These are phyloP conservation scores for Megamerina dolium DNA, from an alignment of 2,888 invertebrate species.

Conservation along the genomic window DNA sequence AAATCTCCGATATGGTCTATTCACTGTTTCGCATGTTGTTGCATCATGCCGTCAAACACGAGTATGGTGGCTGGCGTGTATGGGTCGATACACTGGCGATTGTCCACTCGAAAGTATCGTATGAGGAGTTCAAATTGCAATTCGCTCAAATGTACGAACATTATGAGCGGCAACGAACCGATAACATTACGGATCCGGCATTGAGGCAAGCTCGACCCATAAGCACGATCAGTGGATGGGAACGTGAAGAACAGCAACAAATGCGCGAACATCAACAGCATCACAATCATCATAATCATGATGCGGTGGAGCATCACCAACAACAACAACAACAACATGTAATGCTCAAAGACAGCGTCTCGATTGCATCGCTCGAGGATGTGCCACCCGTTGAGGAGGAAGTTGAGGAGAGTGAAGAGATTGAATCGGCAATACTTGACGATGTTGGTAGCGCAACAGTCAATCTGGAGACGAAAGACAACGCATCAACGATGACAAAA, in stretches of 20 bases:
- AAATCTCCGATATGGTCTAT: slow-evolving; percentile 97
- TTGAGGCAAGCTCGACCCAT: slow-evolving; percentile 87
- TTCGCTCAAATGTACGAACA: slow-evolving; percentile 97
- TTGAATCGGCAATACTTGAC: slow-evolving; percentile 20
- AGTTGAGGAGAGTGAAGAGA: slow-evolving; percentile 22
- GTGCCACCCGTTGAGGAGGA: slow-evolving; percentile 33
- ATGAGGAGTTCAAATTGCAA: slow-evolving; percentile 95
- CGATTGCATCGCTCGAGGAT: slow-evolving; percentile 40
- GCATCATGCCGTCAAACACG: slow-evolving; percentile 98
- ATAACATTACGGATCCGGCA: slow-evolving; percentile 93
- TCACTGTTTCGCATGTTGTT: slow-evolving; percentile 94
- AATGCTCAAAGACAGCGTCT: slow-evolving; percentile 24
- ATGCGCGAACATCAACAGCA: slow-evolving; percentile 35
- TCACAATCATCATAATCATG: slow-evolving; percentile 25
- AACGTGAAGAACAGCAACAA: slow-evolving; percentile 56
- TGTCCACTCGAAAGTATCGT: slow-evolving; percentile 98
- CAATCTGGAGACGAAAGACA: slow-evolving; percentile 22
- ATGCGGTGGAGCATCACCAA: slow-evolving; percentile 2
- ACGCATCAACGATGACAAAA: not conserved
- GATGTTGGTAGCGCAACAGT: slow-evolving; percentile 27
- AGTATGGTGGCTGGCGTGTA: slow-evolving; percentile 99
- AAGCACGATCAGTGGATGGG: slow-evolving; percentile 94
- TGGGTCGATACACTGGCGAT: slow-evolving; percentile 99
- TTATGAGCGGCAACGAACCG: slow-evolving; percentile 87
- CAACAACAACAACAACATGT: slow-evolving; percentile 4